phyloP scores from a whole-genome alignment of 2,113 vertebrate species.

The Stegostoma tigrinum region DNA sequence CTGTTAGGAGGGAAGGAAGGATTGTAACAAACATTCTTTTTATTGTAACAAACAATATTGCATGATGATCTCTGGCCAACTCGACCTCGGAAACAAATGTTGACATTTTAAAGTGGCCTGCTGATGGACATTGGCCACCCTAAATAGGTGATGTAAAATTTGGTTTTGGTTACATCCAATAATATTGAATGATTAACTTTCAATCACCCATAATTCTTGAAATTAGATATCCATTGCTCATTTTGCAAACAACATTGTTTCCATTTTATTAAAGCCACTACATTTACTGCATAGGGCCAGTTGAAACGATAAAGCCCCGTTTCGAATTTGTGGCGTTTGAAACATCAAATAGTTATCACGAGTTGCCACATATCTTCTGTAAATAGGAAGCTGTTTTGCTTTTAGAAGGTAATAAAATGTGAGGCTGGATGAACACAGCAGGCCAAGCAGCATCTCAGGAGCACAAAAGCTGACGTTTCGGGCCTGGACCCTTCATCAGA shows the following conservation, averaged over 20 bases:
- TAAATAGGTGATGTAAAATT: not conserved
- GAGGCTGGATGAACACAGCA: too few species aligned
- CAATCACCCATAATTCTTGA: not conserved
- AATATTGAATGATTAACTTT: not conserved
- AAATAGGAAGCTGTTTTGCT: not conserved
- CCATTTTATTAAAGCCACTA: not conserved
- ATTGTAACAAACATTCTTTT: too few species aligned
- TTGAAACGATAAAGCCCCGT: not conserved
- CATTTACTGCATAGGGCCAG: not conserved
- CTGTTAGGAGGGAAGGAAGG: not conserved
- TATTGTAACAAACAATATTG: not conserved
- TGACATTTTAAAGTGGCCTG: not conserved
- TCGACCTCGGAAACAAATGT: not conserved
- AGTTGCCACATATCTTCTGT: too few species aligned
- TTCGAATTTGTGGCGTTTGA: not conserved
- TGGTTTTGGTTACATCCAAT: not conserved
- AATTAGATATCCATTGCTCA: not conserved
- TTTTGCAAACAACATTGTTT: not conserved
- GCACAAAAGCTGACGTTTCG: too few species aligned
- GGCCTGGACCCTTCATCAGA: too few species aligned
- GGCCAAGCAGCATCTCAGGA: too few species aligned
- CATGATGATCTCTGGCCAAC: too few species aligned
- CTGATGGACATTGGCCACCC: not conserved
- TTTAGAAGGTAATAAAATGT: too few species aligned
- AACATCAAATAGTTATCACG: not conserved